A percentile compares a stretch with the other conserved stretches of the same genome.
Evolutionary conservation across 2,797 vertebrate species (phyloP).

Genomic region (Naso thynnoides): DNA sequence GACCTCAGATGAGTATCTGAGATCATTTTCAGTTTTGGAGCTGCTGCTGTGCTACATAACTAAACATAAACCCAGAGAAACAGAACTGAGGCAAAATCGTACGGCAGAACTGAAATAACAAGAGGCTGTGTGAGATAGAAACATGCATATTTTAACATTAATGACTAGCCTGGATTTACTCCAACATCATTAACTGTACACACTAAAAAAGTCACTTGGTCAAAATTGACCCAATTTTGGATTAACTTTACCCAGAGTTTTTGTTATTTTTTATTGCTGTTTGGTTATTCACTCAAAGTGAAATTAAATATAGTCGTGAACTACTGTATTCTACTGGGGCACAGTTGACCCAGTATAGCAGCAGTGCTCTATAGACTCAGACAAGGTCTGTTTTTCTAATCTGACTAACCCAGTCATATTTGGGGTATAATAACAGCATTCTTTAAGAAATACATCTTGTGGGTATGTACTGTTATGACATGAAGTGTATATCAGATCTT

Average conservation of each 20-base stretch:
- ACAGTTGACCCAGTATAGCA: too few relatives aligned
- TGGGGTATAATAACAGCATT: not conserved
- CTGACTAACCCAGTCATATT: too few relatives aligned
- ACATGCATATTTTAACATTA: not conserved
- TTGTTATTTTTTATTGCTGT: not conserved
- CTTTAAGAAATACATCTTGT: not conserved
- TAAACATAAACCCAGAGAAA: conserved; percentile 12
- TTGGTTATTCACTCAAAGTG: not conserved
- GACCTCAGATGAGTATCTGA: conserved; percentile 45
- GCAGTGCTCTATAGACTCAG: too few relatives aligned
- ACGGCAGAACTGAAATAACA: not conserved
- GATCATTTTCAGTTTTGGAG: conserved; percentile 36
- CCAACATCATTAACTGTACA: not conserved
- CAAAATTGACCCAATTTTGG: not conserved
- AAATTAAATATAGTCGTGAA: not conserved
- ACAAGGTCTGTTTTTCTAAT: too few relatives aligned
- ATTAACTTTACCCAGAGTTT: not conserved
- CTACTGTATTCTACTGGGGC: not conserved
- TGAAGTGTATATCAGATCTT: not conserved
- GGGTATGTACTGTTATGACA: not conserved
- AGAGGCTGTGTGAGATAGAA: not conserved
- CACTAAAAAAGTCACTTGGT: not conserved
- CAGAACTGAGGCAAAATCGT: not conserved
- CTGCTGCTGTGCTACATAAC: conserved; percentile 15
- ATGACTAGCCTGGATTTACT: not conserved